These are phyloP conservation scores for Syngnathus scovelli DNA, from an alignment of 2,113 vertebrate species.

Conservation along the genomic window DNA sequence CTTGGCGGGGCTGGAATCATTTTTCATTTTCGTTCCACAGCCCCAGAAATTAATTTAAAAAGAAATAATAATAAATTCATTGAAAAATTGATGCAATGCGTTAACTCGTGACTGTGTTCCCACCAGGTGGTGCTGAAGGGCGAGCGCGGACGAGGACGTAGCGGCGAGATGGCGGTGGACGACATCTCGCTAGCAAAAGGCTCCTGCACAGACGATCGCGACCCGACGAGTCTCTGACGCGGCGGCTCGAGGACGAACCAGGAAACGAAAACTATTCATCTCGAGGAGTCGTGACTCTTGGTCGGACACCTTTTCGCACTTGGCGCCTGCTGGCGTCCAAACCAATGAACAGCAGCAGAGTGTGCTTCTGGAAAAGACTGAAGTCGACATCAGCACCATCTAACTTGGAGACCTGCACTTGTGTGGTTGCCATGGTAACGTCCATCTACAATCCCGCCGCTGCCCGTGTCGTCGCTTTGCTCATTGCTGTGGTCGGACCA, in stretches of 20 bases:
- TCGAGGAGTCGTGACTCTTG: constrained; percentile 55
- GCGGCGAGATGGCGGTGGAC: constrained; percentile 86
- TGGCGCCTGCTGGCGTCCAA: constrained; percentile 10
- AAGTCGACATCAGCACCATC: constrained; percentile 2
- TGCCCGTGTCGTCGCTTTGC: neutral
- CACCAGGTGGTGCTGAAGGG: constrained; percentile 90
- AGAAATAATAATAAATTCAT: too few species aligned
- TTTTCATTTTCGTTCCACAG: too few species aligned
- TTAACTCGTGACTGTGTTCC: constrained; percentile 3
- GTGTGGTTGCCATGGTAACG: constrained; percentile 36
- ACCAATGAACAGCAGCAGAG: constrained; percentile 20
- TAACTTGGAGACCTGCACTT: constrained; percentile 44
- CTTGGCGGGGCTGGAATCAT: too few species aligned
- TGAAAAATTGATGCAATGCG: neutral
- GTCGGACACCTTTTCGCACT: constrained; percentile 32
- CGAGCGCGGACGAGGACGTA: constrained; percentile 77
- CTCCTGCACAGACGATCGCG: constrained; percentile 79
- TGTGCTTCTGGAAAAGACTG: neutral
- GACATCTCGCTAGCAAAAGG: constrained; percentile 86
- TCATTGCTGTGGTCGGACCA: neutral
- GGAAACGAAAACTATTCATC: constrained; percentile 29
- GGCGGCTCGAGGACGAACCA: constrained; percentile 17
- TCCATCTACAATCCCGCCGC: constrained; percentile 15
- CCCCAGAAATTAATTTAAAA: too few species aligned
- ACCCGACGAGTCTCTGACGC: constrained; percentile 62